Evolutionary conservation across 2,113 vertebrate species (phyloP), one percentile per base, ranked within the genome.

Genomic region (Tylochromis polylepis): DNA sequence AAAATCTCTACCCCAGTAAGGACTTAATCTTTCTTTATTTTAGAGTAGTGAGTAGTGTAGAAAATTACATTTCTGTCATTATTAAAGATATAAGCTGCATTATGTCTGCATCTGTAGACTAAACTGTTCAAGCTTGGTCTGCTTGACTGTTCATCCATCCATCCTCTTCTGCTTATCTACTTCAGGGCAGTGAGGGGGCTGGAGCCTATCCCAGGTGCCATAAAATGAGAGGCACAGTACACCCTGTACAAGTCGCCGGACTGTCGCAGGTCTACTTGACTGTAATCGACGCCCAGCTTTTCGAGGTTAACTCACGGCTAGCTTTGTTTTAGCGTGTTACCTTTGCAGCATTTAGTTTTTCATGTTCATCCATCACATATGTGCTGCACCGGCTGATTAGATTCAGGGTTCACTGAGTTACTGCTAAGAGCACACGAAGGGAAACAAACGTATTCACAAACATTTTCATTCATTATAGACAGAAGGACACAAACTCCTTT

Each of bases 321-420:
- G 46, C 27, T 51, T 53, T 77, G 46, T 53, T 18, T 31, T 77
- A 51, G 6, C 11, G 20, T 77, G 72, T 31, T 46, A 11, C 46
- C 11, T 53, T 34, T 77, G 6, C 12, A 34, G 46, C 18, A 53
- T 53, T 51, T 75, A 75, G 24, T 83, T 57, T 6, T 8, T 34
- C 82, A 86, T 2, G 11, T 51, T 59, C 20, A 60, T 27, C 70
- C 31, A 79, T n/a, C n/a, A 70, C 46, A 72, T 49, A 16, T 62
- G 72, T 4, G 38, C 88, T 70, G 85, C 81, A 55, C 78, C 2
- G 49, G 88, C 6, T 79, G 89, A 88, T 91, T 86, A 75, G 65
- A 89, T 82, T 89, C 86, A 83, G 87, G 90, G 87, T 91, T 89
- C 91, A 91, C 82, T 2, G 89, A 89, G 83, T 85, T 92, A 56